Conservation (phyloP, 2,888 invertebrate species). For the Odontocolon sp. region DNA sequence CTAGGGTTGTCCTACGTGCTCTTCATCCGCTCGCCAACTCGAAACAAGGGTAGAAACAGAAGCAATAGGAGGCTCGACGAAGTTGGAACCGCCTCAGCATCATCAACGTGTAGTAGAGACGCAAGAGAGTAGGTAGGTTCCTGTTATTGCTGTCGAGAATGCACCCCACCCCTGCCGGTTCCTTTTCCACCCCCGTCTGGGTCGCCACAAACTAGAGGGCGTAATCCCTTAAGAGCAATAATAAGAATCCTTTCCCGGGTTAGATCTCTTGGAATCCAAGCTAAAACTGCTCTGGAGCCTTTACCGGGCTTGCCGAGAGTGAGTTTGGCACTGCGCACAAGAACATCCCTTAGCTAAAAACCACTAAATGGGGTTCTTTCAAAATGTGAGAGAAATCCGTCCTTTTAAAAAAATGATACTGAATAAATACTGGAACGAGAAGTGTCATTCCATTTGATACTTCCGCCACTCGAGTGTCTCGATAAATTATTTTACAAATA, state of each 20-base stretch:
- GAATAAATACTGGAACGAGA: no score
- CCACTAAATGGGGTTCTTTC: background rate
- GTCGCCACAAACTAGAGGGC: slow-evolving; percentile 75
- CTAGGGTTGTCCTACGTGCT: slow-evolving; percentile 54
- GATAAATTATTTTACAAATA: background rate
- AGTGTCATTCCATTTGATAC: no score
- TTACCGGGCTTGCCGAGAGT: slow-evolving; percentile 36
- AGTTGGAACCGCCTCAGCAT: slow-evolving; percentile 55
- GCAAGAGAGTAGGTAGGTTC: slow-evolving; percentile 62
- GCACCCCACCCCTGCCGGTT: slow-evolving; percentile 41
- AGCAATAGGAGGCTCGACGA: slow-evolving; percentile 55
- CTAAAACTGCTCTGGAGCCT: slow-evolving; percentile 36
- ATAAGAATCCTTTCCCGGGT: slow-evolving; percentile 78
- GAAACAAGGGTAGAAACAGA: slow-evolving; percentile 47
- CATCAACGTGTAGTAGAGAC: slow-evolving; percentile 58
- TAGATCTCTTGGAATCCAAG: slow-evolving; percentile 57
- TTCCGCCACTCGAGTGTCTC: background rate
- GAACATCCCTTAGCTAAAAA: background rate
- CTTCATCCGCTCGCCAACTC: slow-evolving; percentile 49
- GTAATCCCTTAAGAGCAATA: slow-evolving; percentile 81
- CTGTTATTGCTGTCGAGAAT: slow-evolving; percentile 77
- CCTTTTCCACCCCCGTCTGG: slow-evolving; percentile 53
- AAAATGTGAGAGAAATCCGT: no score
- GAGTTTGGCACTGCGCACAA: slow-evolving; percentile 24
- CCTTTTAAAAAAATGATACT: no score